A percentile compares a stretch with the other conserved stretches of the same genome.
phyloP scores from a whole-genome alignment of 2,113 vertebrate species.

The Myotis davidii region DNA sequence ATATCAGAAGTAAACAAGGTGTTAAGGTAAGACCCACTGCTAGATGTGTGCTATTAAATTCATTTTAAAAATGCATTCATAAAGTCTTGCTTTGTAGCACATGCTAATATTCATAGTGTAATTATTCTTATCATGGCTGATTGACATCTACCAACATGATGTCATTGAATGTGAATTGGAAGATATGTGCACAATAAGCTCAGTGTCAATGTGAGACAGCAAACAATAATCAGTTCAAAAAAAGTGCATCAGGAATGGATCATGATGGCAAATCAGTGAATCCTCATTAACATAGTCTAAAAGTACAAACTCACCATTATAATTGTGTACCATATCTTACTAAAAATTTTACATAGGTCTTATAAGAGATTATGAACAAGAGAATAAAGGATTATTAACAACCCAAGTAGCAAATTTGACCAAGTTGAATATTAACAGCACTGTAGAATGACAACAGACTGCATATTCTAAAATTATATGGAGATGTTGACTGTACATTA shows the following conservation, averaged over 20 bases:
- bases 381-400: not conserved
- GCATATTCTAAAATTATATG: not conserved
- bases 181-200: not conserved
- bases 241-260: not conserved
- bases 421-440: not conserved
- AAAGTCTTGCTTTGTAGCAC: not conserved
- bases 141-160: not conserved
- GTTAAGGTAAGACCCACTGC: not conserved
- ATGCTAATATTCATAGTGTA: not conserved
- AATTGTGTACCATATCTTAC: not conserved
- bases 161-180: not conserved
- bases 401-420: not conserved
- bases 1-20: not conserved
- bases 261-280: not conserved
- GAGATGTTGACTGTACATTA: too few species aligned
- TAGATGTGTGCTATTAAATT: not conserved
- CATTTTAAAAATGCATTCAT: not conserved
- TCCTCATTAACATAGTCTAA: not conserved
- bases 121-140: not conserved
- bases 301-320: not conserved
- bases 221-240: not conserved
- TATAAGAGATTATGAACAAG: not conserved
- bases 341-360: not conserved
- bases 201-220: not conserved
- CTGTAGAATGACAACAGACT: not conserved